A percentile compares a stretch with the other conserved stretches of the same genome.
Conservation (phyloP, 1,140 invertebrate genomes). For the Papilio machaon region DNA sequence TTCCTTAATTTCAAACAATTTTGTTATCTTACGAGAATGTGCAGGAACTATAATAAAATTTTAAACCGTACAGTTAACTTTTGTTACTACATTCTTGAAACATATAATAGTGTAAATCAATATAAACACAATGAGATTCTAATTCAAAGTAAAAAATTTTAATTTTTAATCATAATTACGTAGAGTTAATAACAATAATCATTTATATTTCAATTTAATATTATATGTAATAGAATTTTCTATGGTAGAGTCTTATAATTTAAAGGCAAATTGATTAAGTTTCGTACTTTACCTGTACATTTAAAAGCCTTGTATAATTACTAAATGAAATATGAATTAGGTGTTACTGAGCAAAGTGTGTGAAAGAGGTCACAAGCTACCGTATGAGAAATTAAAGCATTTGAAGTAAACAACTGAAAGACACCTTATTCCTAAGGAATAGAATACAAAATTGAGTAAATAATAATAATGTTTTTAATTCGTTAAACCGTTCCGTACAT, state of each 20-base stretch:
- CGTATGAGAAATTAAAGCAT: conserved; percentile 28
- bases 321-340: conserved; percentile 38
- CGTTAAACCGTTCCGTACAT: conserved; percentile 31
- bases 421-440: background rate
- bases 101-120: background rate
- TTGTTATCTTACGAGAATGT: too few species aligned
- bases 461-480: conserved; percentile 22
- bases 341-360: conserved; percentile 28
- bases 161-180: background rate
- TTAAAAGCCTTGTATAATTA: conserved; percentile 31
- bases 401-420: background rate
- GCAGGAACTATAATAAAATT: too few species aligned
- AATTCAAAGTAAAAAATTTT: background rate
- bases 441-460: background rate
- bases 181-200: background rate
- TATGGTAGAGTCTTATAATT: background rate
- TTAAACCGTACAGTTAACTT: background rate
- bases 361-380: conserved; percentile 38
- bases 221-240: background rate
- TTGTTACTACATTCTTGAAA: background rate
- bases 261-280: background rate
- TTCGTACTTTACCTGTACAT: conserved; percentile 15
- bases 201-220: conserved; percentile 3
- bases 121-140: background rate
- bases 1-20: background rate